These are phyloP conservation scores for Drosophila mettleri DNA, from an alignment of 2,888 invertebrate genomes.

Conservation along the genomic window DNA sequence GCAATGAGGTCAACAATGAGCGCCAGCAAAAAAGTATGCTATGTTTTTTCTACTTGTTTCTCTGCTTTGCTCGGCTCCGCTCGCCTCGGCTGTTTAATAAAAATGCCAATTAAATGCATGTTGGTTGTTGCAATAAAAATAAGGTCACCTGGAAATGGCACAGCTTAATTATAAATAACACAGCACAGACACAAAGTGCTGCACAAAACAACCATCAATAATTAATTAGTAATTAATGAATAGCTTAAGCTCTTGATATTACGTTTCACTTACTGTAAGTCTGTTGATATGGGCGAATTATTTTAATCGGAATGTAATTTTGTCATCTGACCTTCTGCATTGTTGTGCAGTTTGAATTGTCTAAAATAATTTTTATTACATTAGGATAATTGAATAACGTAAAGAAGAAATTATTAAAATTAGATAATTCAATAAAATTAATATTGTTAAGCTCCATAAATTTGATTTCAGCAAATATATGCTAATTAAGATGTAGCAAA, in stretches of 20 bases:
- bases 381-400: no score
- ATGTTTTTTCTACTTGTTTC: conserved; percentile 32
- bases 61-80: conserved; percentile 31
- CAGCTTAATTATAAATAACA: conserved; percentile 72
- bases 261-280: background rate
- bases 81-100: conserved; percentile 62
- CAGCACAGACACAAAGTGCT: conserved; percentile 26
- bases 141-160: conserved; percentile 53
- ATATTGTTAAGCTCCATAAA: no score
- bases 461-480: no score
- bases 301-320: background rate
- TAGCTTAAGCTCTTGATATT: background rate
- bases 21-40: conserved; percentile 54
- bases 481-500: no score
- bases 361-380: no score
- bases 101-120: conserved; percentile 76
- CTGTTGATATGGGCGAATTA: background rate
- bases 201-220: conserved; percentile 14
- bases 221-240: conserved; percentile 13
- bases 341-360: background rate
- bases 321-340: background rate
- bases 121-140: conserved; percentile 42
- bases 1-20: conserved; percentile 76
- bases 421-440: no score
- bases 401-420: no score